These are phyloP conservation scores for Alviniconcha marisindica DNA, from an alignment of 1,140 invertebrate genomes.

Conservation along the genomic window DNA sequence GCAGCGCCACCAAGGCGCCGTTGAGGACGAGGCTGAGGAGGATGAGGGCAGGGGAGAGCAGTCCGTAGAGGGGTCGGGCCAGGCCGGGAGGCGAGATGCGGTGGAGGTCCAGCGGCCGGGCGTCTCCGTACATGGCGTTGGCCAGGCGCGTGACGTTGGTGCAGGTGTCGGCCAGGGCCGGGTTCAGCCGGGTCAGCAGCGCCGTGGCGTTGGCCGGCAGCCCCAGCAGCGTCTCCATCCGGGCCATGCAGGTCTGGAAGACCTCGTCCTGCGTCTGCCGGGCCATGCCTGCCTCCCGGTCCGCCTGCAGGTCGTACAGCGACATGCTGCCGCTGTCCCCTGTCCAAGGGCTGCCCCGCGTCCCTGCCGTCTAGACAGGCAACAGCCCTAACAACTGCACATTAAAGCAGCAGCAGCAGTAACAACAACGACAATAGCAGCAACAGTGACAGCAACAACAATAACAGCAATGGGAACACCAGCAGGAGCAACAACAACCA, in stretches of 20 bases:
- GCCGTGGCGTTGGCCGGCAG: neutral
- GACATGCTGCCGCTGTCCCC: neutral
- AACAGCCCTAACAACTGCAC: too few relatives aligned
- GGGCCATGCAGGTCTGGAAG: neutral
- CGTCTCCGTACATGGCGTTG: neutral
- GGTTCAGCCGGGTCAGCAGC: neutral
- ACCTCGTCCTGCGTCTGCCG: neutral
- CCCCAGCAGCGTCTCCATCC: neutral
- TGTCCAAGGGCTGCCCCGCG: neutral
- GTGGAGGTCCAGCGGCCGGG: neutral
- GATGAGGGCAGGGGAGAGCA: neutral
- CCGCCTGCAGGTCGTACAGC: neutral
- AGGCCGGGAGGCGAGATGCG: neutral
- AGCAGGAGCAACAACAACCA: too few relatives aligned
- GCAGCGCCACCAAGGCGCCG: neutral
- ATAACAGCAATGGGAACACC: too few relatives aligned
- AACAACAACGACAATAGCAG: too few relatives aligned
- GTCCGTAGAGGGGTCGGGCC: slow-evolving; percentile 9
- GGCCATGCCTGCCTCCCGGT: neutral
- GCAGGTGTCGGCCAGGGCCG: neutral
- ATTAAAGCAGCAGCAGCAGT: too few relatives aligned
- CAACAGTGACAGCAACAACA: too few relatives aligned
- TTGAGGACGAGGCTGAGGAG: neutral
- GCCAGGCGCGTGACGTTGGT: neutral
- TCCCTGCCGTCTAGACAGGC: neutral